These are phyloP conservation scores for Chloebia gouldiae DNA, from an alignment of 2,113 vertebrate species.

Conservation along the genomic window DNA sequence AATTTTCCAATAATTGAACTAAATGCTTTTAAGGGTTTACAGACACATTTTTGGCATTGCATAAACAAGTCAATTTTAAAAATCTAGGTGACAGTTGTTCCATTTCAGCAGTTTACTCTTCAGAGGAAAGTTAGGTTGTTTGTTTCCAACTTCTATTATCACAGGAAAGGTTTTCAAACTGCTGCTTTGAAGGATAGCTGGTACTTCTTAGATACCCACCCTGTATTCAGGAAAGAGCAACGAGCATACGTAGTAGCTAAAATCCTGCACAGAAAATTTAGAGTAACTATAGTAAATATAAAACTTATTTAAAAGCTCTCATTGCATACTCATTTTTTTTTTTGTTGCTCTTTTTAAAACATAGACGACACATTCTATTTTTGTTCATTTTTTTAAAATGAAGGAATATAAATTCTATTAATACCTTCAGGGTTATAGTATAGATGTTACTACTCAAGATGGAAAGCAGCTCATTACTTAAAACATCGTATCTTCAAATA, in stretches of 20 bases:
- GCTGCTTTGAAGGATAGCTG: neutral
- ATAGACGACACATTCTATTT: neutral
- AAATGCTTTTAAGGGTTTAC: neutral
- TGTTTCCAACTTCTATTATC: neutral
- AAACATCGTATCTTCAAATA: neutral
- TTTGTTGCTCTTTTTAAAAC: neutral
- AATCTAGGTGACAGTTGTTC: neutral
- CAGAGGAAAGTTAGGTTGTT: neutral
- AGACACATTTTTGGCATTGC: neutral
- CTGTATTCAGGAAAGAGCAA: neutral
- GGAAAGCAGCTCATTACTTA: neutral
- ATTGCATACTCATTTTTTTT: neutral
- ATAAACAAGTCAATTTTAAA: neutral
- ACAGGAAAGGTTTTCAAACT: neutral
- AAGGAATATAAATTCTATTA: neutral
- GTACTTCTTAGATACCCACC: neutral
- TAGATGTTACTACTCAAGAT: neutral
- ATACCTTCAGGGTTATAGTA: neutral
- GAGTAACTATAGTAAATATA: neutral
- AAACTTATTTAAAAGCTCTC: neutral
- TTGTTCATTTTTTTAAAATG: neutral
- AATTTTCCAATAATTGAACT: neutral
- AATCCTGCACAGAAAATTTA: neutral
- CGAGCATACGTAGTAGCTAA: neutral
- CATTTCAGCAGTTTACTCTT: neutral